Base-by-base conservation (phyloP, 2,113 vertebrate genomes). In the Oenanthe oenanthe region DNA sequence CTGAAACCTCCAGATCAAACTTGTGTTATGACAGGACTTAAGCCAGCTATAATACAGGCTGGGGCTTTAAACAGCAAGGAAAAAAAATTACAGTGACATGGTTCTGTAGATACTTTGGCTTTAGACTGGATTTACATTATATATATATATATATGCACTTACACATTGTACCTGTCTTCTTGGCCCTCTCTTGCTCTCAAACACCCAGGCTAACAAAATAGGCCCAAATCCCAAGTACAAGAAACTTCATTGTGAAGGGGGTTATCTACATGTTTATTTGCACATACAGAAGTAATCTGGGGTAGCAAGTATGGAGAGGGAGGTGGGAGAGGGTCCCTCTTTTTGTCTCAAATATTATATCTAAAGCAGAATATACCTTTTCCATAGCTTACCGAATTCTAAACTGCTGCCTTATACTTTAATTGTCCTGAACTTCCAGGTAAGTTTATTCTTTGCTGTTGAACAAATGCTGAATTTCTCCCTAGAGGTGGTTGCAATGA, bases 21-120 rank as follows among this genome's bases (percentile, higher is more conserved):
- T 88, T 89, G 34, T 82, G 45, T 96, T 97, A 97, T 91, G 70
- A 95, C 82, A 91, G 48, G 90, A 94, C 51, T 97, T 97, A 96
- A 93, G 91, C 58, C 78, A 89, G 89, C 66, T 94, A 71, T 95
- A 97, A 92, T 63, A 89, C 77, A 95, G 94, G 70, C 67, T 87
- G 93, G 43, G 79, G 83, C 77, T 96, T 95, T 95, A 95, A 79
- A 88, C 38, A 75, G 74, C 53, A 60, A 80, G 75, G 14, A 50
- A 93, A 89, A 89, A 81, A 93, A 92, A 85, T 45, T 51, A 88
- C 53, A 88, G 42, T 51, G 56, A 87, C 51, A 77, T 12, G 4
- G 38, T 75, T 82, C 43, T 87, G 25, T 20, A 96, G 78, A 80
- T 17, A 40, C 66, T 62, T 63, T 6, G 45, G 76, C 54, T 94